Evolutionary conservation across 2,113 vertebrate species (phyloP).

Genomic region (Pandion haliaetus): DNA sequence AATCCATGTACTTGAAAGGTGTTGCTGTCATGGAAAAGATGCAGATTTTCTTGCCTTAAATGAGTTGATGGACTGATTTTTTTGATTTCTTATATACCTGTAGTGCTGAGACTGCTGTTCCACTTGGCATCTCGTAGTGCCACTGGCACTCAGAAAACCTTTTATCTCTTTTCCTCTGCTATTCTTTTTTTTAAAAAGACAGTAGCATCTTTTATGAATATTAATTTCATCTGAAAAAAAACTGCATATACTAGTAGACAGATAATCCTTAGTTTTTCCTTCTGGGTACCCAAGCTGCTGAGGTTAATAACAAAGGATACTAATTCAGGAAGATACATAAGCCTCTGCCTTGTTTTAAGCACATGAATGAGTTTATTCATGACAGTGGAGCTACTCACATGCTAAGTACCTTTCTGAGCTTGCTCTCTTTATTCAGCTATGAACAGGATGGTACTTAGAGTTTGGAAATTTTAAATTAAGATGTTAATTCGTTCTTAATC

Average conservation of each 20-base stretch:
- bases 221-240: constrained; percentile 17
- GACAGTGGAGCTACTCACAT: background rate
- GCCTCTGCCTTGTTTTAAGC: background rate
- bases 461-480: constrained; percentile 12
- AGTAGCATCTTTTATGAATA: constrained; percentile 24
- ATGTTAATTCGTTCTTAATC: background rate
- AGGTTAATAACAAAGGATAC: background rate
- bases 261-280: constrained; percentile 10
- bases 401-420: background rate
- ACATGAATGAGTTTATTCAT: background rate
- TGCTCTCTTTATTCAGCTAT: background rate
- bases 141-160: constrained; percentile 34
- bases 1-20: constrained; percentile 28
- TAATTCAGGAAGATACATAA: background rate
- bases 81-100: constrained; percentile 6
- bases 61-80: background rate
- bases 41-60: background rate
- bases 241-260: background rate
- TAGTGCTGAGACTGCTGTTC: constrained; percentile 41
- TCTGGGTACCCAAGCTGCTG: background rate
- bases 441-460: background rate
- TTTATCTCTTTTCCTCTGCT: constrained; percentile 42
- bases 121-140: background rate
- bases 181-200: background rate
- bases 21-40: constrained; percentile 17